Conservation (phyloP, 2,113 vertebrate species). For the Dipodomys stephensi region DNA sequence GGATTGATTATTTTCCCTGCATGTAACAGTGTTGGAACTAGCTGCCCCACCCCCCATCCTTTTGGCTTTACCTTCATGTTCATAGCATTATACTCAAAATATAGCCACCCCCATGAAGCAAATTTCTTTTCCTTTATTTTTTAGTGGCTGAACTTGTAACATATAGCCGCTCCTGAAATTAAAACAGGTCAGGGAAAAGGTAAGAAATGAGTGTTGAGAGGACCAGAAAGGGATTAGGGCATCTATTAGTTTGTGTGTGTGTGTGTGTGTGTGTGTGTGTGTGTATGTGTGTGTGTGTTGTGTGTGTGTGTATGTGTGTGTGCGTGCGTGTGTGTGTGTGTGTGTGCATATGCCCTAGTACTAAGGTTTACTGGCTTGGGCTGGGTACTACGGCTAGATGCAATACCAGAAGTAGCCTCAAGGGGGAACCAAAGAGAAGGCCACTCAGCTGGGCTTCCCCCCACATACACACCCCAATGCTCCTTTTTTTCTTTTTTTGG, state of each 20-base stretch:
- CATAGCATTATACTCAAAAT: not conserved
- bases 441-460: not conserved
- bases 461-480: too few relatives aligned
- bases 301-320: not conserved
- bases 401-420: conserved; percentile 60
- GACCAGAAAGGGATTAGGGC: not conserved
- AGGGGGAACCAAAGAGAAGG: conserved; percentile 76
- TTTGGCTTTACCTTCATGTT: not conserved
- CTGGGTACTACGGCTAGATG: not conserved
- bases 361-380: not conserved
- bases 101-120: not conserved
- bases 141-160: conserved; percentile 24
- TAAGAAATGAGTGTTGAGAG: not conserved
- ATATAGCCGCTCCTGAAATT: not conserved
- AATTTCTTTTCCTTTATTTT: not conserved
- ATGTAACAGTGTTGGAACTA: not conserved
- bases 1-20: not conserved
- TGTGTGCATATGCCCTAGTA: too few relatives aligned
- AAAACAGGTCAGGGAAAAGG: not conserved
- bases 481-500: not conserved
- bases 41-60: not conserved
- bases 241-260: not conserved
- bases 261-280: not conserved
- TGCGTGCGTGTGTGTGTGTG: not conserved
- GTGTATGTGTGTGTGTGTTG: not conserved